A percentile compares a stretch with the other conserved stretches of the same genome.
Evolutionary conservation across 2,888 invertebrate species (phyloP).

Genomic region (Sarcophaga caerulescens): DNA sequence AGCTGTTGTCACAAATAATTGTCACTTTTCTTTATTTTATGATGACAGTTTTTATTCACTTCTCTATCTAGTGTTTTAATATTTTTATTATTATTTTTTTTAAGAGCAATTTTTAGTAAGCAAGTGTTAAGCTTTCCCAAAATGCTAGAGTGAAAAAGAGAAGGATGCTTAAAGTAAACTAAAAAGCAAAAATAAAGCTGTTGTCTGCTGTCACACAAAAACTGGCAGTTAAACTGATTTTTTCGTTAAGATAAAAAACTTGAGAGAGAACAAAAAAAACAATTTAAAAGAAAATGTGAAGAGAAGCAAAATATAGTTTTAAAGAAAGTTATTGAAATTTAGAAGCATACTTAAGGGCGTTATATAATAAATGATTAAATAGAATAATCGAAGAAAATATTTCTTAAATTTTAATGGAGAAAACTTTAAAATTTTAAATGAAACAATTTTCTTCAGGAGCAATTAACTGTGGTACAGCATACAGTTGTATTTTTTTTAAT

Average conservation of each 20-base stretch:
- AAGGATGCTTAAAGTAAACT: conserved; percentile 29
- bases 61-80: neutral
- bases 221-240: conserved; percentile 53
- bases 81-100: neutral
- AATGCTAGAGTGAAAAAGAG: neutral
- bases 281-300: neutral
- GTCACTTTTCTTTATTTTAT: conserved; percentile 62
- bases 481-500: too few relatives aligned
- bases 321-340: neutral
- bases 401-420: neutral
- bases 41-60: conserved; percentile 51
- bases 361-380: neutral
- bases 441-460: too few relatives aligned
- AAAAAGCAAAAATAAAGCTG: conserved; percentile 26
- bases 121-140: conserved; percentile 18
- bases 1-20: conserved; percentile 53
- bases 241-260: neutral
- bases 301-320: neutral
- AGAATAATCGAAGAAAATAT: neutral
- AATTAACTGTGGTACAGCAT: too few relatives aligned
- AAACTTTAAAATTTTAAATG: too few relatives aligned
- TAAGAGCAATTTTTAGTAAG: neutral
- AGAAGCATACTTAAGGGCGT: conserved; percentile 9
- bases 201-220: conserved; percentile 55
- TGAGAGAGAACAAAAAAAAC: too few relatives aligned